phyloP scores from a whole-genome alignment of 2,113 vertebrate species.

The Pseudorhombus dupliciocellatus region DNA sequence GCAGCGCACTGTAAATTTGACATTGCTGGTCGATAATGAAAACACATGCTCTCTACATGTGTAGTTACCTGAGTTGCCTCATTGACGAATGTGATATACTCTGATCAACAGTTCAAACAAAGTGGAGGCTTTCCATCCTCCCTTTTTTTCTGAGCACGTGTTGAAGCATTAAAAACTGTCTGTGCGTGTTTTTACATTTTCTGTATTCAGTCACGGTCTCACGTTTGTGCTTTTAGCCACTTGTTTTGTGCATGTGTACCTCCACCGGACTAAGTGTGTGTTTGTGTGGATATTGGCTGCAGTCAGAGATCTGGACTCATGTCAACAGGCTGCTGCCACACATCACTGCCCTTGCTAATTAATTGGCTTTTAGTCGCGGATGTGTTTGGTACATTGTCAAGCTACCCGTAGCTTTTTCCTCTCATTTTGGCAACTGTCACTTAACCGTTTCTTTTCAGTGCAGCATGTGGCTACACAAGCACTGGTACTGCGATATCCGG shows the following conservation, averaged over 20 bases:
- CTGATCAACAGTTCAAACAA: slow-evolving; percentile 26
- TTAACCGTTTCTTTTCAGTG: slow-evolving; percentile 60
- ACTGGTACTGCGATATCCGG: slow-evolving; percentile 35
- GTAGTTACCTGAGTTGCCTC: slow-evolving; percentile 12
- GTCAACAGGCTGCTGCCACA: slow-evolving; percentile 84
- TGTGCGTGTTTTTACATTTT: slow-evolving; percentile 37
- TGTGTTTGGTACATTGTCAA: slow-evolving; percentile 82
- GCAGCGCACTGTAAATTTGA: slow-evolving; percentile 45
- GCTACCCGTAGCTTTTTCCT: slow-evolving; percentile 55
- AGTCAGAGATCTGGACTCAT: slow-evolving; percentile 79
- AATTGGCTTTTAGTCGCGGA: slow-evolving; percentile 83
- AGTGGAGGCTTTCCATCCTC: slow-evolving; percentile 6
- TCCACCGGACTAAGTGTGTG: slow-evolving; percentile 42
- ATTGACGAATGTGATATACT: not conserved
- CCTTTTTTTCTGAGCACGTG: slow-evolving; percentile 11
- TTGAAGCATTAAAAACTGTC: not conserved
- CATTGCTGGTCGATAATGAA: slow-evolving; percentile 45
- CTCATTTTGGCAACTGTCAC: slow-evolving; percentile 64
- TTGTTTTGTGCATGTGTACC: slow-evolving; percentile 31
- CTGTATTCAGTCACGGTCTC: slow-evolving; percentile 40
- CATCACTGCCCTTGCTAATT: slow-evolving; percentile 83
- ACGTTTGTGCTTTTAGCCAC: slow-evolving; percentile 27
- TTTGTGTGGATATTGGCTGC: slow-evolving; percentile 71
- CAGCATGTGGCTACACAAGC: slow-evolving; percentile 19
- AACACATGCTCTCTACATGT: slow-evolving; percentile 23